Conservation (phyloP, 1,140 invertebrate species). For the Pentalonia nigronervosa region DNA sequence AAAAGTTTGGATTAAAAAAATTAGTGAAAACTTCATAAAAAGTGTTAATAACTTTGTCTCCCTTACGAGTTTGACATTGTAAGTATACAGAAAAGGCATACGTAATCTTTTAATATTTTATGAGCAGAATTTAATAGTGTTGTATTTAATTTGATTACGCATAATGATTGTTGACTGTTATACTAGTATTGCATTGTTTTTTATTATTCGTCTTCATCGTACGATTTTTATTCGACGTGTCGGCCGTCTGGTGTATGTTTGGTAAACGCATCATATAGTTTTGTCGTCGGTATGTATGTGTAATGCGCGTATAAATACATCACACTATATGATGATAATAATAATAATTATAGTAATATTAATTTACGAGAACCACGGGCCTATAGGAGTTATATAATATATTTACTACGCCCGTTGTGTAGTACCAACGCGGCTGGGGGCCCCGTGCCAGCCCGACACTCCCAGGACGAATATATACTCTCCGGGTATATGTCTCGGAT, state of each 20-base stretch:
- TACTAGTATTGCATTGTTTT: neutral
- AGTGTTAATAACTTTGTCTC: neutral
- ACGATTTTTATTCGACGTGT: conserved; percentile 24
- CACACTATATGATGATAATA: neutral
- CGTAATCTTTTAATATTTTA: too few relatives aligned
- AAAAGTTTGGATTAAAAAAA: neutral
- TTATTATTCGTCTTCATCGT: neutral
- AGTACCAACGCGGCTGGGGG: neutral
- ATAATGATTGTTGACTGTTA: neutral
- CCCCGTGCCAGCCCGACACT: conserved; percentile 41
- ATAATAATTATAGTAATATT: conserved; percentile 36
- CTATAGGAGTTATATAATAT: neutral
- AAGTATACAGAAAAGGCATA: too few relatives aligned
- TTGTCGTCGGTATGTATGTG: neutral
- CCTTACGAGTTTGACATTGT: neutral
- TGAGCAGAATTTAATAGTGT: neutral
- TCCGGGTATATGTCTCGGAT: neutral
- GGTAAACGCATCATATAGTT: neutral
- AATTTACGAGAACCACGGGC: conserved; percentile 42
- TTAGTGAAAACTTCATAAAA: neutral
- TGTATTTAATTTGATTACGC: neutral
- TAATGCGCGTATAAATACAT: neutral
- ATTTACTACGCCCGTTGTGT: neutral
- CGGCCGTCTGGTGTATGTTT: neutral
- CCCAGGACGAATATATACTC: neutral